These are phyloP conservation scores for Trematomus bernacchii DNA, from an alignment of 2,797 vertebrate genomes.

Conservation along the genomic window DNA sequence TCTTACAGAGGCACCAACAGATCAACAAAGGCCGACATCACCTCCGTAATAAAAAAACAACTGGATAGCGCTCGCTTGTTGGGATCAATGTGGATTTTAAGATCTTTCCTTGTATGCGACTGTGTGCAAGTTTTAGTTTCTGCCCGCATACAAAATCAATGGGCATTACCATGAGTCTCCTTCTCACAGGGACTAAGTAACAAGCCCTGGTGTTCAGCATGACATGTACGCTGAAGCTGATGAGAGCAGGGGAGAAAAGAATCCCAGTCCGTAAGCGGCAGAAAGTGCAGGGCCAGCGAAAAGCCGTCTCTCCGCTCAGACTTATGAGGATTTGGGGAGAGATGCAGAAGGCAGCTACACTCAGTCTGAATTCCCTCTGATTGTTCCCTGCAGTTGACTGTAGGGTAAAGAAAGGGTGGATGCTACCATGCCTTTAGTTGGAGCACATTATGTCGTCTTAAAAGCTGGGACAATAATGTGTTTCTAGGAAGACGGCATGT, in stretches of 20 bases:
- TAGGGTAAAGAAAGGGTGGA: slow-evolving; percentile 2
- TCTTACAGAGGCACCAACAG: slow-evolving; percentile 32
- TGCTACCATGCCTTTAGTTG: slow-evolving; percentile 7
- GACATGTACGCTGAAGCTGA: slow-evolving; percentile 60
- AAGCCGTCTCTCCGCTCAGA: slow-evolving; percentile 34
- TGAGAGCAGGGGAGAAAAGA: slow-evolving; percentile 44
- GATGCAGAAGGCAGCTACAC: slow-evolving; percentile 29
- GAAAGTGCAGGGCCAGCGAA: slow-evolving; percentile 60
- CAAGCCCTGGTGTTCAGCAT: slow-evolving; percentile 68
- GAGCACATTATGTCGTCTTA: slow-evolving; percentile 4
- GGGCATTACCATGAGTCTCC: slow-evolving; percentile 71
- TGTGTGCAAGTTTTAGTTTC: slow-evolving; percentile 49
- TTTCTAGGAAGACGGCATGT: slow-evolving; percentile 2
- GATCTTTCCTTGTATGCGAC: slow-evolving; percentile 58
- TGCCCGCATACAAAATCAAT: slow-evolving; percentile 74
- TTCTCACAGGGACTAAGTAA: slow-evolving; percentile 65
- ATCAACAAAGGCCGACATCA: slow-evolving; percentile 41
- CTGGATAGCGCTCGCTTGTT: slow-evolving; percentile 46
- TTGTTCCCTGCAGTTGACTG: slow-evolving; percentile 3
- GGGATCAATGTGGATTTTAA: slow-evolving; percentile 72
- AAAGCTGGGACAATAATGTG: not conserved
- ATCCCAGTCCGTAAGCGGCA: slow-evolving; percentile 56
- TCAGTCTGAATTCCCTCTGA: slow-evolving; percentile 17
- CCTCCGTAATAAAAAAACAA: slow-evolving; percentile 63
- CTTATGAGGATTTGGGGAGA: slow-evolving; percentile 36